Evolutionary conservation across 1,140 invertebrate genomes (phyloP).

Genomic region (Hyphantria cunea): DNA sequence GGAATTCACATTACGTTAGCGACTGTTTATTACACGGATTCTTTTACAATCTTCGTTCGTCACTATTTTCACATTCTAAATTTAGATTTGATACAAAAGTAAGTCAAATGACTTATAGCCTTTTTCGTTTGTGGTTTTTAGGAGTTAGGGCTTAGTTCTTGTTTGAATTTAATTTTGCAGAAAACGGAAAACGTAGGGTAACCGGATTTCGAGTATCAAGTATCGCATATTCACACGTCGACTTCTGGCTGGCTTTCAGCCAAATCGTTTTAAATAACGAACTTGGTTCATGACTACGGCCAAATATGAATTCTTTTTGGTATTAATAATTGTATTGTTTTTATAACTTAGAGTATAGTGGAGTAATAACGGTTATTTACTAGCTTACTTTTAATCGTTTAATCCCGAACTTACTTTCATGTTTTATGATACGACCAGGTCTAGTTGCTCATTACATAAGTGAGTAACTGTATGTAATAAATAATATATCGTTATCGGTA

Average conservation of each 20-base stretch:
- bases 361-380: no score
- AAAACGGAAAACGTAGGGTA: slow-evolving; percentile 17
- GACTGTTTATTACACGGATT: slow-evolving; percentile 36
- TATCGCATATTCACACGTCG: slow-evolving; percentile 52
- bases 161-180: slow-evolving; percentile 9
- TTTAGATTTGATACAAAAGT: slow-evolving; percentile 5
- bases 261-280: slow-evolving; percentile 56
- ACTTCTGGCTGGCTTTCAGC: slow-evolving; percentile 40
- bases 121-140: no score
- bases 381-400: no score
- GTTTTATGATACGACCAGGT: no score
- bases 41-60: slow-evolving; percentile 20
- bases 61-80: slow-evolving; percentile 29
- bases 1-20: slow-evolving; percentile 48
- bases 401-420: no score
- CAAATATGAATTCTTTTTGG: slow-evolving; percentile 52
- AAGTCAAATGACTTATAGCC: no score
- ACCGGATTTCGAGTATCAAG: slow-evolving; percentile 55
- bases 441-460: no score
- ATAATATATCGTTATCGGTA: no score
- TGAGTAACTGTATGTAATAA: no score
- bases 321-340: slow-evolving; percentile 12
- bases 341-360: slow-evolving; percentile 1
- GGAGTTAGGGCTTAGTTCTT: slow-evolving; percentile 3
- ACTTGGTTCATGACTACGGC: slow-evolving; percentile 42